Evolutionary conservation across 1,140 invertebrate genomes (phyloP).

Genomic region (Wiebesia pumilae): DNA sequence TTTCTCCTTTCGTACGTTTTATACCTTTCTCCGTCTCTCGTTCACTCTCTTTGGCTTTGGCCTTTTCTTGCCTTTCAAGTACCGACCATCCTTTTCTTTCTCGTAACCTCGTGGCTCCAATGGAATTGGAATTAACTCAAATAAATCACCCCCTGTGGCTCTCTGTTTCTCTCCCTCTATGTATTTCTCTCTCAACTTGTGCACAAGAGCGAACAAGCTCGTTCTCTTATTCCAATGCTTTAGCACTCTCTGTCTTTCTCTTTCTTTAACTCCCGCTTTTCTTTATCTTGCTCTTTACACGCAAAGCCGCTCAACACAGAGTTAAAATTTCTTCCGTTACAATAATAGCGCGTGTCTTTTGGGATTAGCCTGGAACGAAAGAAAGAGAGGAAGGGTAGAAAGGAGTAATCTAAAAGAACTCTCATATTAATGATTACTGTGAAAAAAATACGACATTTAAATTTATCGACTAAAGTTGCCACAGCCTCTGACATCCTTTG

Average conservation of each 20-base stretch:
- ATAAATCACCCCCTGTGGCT: slow-evolving; percentile 74
- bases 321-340: slow-evolving; percentile 70
- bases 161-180: slow-evolving; percentile 48
- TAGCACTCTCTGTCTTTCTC: slow-evolving; percentile 25
- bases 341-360: slow-evolving; percentile 63
- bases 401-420: slow-evolving; percentile 58
- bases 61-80: slow-evolving; percentile 47
- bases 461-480: slow-evolving; percentile 45
- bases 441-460: slow-evolving; percentile 49
- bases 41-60: slow-evolving; percentile 27
- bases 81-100: slow-evolving; percentile 56
- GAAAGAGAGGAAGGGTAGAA: slow-evolving; percentile 39
- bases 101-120: slow-evolving; percentile 71
- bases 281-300: neutral
- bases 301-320: slow-evolving; percentile 63
- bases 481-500: slow-evolving; percentile 18
- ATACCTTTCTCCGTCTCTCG: slow-evolving; percentile 24
- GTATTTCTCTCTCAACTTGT: slow-evolving; percentile 23
- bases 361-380: slow-evolving; percentile 58
- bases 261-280: slow-evolving; percentile 22
- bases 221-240: slow-evolving; percentile 27
- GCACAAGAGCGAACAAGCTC: slow-evolving; percentile 13
- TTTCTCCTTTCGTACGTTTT: slow-evolving; percentile 21
- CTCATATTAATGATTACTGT: slow-evolving; percentile 59
- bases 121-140: slow-evolving; percentile 77